A percentile compares a stretch with the other conserved stretches of the same genome.
These are phyloP conservation scores for Phoxinus phoxinus DNA, from an alignment of 2,113 vertebrate genomes.

Conservation along the genomic window DNA sequence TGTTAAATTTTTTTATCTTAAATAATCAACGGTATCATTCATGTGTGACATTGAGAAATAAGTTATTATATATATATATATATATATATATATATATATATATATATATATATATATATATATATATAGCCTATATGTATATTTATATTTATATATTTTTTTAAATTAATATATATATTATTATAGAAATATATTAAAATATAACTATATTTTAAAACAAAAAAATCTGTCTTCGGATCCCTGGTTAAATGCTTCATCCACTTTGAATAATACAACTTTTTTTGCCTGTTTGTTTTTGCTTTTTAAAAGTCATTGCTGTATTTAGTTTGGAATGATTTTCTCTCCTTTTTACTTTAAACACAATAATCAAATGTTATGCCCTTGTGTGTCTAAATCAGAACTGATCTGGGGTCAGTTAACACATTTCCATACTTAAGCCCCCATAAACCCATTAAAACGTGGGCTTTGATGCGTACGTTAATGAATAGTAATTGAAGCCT, in stretches of 20 bases:
- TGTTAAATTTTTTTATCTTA: not conserved
- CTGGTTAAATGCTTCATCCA: not conserved
- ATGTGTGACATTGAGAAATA: not conserved
- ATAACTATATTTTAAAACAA: not conserved
- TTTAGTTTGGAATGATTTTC: not conserved
- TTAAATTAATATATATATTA: too few relatives aligned
- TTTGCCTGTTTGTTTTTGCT: not conserved
- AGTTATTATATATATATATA: not conserved
- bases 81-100: not conserved
- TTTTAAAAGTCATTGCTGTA: not conserved
- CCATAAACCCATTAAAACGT: not conserved
- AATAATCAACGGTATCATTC: not conserved
- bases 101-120: too few relatives aligned
- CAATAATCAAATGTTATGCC: not conserved
- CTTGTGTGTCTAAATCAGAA: not conserved
- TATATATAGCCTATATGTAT: too few relatives aligned
- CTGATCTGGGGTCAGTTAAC: not conserved
- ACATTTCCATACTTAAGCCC: not conserved
- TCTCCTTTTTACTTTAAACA: not conserved
- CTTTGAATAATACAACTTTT: not conserved
- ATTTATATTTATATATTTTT: too few relatives aligned
- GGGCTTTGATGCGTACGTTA: not conserved
- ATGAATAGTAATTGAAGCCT: constrained; percentile 48
- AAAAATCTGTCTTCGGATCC: not conserved
- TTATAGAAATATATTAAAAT: not conserved